Evolutionary conservation across 2,888 invertebrate genomes (phyloP).

Genomic region (Drosophila emarginata): DNA sequence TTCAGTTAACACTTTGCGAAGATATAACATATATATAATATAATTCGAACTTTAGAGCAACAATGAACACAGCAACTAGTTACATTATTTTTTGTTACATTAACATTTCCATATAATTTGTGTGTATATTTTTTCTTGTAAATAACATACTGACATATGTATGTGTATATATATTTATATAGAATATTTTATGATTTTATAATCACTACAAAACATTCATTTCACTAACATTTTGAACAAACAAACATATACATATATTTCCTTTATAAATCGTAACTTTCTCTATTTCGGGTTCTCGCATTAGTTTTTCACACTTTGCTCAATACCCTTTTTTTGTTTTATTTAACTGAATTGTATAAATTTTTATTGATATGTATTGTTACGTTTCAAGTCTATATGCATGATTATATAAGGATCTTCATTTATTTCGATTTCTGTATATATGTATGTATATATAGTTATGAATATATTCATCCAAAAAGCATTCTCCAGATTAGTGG

Average conservation of each 20-base stretch:
- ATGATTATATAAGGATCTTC: constrained; percentile 44
- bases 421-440: constrained; percentile 12
- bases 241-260: constrained; percentile 38
- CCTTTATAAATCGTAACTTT: constrained; percentile 23
- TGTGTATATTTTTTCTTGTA: constrained; percentile 37
- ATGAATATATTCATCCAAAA: constrained; percentile 46
- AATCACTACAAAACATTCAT: constrained; percentile 35
- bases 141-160: constrained; percentile 47
- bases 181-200: constrained; percentile 27
- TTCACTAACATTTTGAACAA: constrained; percentile 40
- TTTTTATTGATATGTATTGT: constrained; percentile 79
- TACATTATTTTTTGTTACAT: constrained; percentile 38
- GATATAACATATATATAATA: constrained; percentile 32
- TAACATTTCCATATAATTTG: constrained; percentile 57
- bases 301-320: constrained; percentile 6
- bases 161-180: constrained; percentile 41
- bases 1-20: constrained; percentile 52
- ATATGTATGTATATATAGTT: constrained; percentile 27
- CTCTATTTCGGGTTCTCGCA: background rate
- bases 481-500: constrained; percentile 12
- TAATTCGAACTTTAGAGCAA: constrained; percentile 55
- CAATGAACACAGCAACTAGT: constrained; percentile 78
- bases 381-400: constrained; percentile 79
- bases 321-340: constrained; percentile 23
- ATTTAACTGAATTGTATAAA: constrained; percentile 43